Evolutionary conservation across 2,888 invertebrate species (phyloP).

Genomic region (Fragum fragum): DNA sequence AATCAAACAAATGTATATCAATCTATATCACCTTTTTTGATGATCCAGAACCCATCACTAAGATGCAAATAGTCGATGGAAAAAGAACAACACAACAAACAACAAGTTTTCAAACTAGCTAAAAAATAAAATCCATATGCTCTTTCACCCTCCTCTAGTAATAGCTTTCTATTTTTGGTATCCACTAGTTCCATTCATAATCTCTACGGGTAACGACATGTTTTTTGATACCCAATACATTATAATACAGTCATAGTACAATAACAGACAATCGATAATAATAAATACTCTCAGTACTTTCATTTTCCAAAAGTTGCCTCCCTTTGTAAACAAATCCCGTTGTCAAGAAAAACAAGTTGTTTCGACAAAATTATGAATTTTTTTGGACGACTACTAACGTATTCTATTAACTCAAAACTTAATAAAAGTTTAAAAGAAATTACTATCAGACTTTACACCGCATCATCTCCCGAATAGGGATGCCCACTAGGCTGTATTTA

Average conservation of each 20-base stretch:
- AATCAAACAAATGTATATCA: too few species aligned
- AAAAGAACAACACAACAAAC: too few species aligned
- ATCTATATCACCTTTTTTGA: slow-evolving; percentile 29
- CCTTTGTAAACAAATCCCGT: slow-evolving; percentile 34
- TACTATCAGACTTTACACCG: too few species aligned
- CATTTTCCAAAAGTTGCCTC: slow-evolving; percentile 12
- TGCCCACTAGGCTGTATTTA: too few species aligned
- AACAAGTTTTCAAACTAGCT: too few species aligned
- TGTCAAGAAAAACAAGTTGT: neutral
- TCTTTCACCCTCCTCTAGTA: too few species aligned
- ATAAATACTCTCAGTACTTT: slow-evolving; percentile 9
- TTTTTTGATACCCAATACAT: neutral
- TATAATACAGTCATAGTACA: neutral
- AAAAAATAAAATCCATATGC: too few species aligned
- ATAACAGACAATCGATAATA: neutral
- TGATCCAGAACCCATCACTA: slow-evolving; percentile 39
- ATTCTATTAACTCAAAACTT: too few species aligned
- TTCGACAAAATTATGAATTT: neutral
- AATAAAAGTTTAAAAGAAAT: too few species aligned
- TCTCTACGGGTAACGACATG: slow-evolving; percentile 16
- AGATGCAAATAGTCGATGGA: neutral
- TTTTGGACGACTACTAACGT: too few species aligned
- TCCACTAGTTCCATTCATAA: neutral
- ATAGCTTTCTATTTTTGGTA: too few species aligned
- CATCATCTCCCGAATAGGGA: too few species aligned